Conservation (phyloP, 2,113 vertebrate genomes). For the Tamias sibiricus region DNA sequence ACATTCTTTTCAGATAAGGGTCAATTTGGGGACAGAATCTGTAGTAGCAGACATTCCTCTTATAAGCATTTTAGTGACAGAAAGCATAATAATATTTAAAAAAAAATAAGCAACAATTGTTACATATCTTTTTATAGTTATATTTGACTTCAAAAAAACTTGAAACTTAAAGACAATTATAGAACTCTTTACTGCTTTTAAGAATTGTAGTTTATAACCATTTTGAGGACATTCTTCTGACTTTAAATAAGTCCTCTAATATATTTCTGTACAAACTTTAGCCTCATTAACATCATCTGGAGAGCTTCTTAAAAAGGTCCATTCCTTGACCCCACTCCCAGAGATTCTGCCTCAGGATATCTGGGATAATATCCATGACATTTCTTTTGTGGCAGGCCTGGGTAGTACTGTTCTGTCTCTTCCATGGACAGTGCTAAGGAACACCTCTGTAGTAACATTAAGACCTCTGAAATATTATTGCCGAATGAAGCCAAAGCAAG, state of each 20-base stretch:
- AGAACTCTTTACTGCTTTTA: neutral
- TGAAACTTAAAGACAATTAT: neutral
- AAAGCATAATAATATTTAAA: conserved; percentile 59
- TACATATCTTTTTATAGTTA: neutral
- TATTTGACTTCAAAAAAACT: conserved; percentile 45
- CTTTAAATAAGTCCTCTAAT: neutral
- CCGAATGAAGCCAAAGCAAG: conserved; percentile 4
- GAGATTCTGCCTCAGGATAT: neutral
- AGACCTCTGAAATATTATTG: neutral
- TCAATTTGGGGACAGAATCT: conserved; percentile 58
- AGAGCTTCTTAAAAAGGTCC: neutral
- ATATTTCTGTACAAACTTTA: neutral
- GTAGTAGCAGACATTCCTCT: neutral
- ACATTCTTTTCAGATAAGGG: conserved; percentile 58
- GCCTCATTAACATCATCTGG: neutral
- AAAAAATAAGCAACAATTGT: conserved; percentile 37
- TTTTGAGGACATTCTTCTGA: neutral
- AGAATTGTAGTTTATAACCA: neutral
- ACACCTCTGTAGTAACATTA: neutral
- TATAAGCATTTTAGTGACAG: conserved; percentile 44
- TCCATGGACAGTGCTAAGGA: neutral
- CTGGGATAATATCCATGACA: no score
- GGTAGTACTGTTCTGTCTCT: neutral
- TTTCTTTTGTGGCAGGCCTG: neutral
- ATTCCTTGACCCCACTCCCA: neutral